These are phyloP conservation scores for Drosophila yooni DNA, from an alignment of 2,888 invertebrate genomes.

Conservation along the genomic window DNA sequence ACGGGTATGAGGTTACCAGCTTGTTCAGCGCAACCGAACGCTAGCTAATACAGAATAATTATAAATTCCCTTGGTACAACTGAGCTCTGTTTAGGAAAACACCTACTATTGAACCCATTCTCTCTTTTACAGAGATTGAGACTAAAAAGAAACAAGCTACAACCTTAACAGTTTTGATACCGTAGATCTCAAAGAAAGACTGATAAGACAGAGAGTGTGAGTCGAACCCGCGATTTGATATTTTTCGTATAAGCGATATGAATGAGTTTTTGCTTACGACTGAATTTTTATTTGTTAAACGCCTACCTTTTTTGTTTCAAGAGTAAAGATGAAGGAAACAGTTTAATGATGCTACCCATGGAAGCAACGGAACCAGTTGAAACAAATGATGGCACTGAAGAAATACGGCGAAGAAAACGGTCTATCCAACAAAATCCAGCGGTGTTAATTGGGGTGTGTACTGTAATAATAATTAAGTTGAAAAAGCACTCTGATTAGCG, in stretches of 20 bases:
- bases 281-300: background rate
- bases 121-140: background rate
- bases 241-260: too few relatives aligned
- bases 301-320: conserved; percentile 31
- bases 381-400: conserved; percentile 63
- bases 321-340: conserved; percentile 74
- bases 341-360: conserved; percentile 85
- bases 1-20: background rate
- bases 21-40: background rate
- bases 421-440: conserved; percentile 13
- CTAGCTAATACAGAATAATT: background rate
- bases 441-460: conserved; percentile 26
- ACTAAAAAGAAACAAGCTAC: background rate
- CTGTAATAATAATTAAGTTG: background rate
- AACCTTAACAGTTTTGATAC: too few relatives aligned
- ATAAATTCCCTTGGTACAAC: background rate
- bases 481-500: background rate
- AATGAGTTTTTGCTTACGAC: background rate
- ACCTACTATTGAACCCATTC: background rate
- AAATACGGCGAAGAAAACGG: conserved; percentile 71
- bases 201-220: too few relatives aligned
- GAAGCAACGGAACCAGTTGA: conserved; percentile 64
- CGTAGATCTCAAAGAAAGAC: too few relatives aligned
- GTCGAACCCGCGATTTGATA: too few relatives aligned
- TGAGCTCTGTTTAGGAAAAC: background rate